These are phyloP conservation scores for Sclerurus mexicanus DNA, from an alignment of 2,113 vertebrate species.

Conservation along the genomic window DNA sequence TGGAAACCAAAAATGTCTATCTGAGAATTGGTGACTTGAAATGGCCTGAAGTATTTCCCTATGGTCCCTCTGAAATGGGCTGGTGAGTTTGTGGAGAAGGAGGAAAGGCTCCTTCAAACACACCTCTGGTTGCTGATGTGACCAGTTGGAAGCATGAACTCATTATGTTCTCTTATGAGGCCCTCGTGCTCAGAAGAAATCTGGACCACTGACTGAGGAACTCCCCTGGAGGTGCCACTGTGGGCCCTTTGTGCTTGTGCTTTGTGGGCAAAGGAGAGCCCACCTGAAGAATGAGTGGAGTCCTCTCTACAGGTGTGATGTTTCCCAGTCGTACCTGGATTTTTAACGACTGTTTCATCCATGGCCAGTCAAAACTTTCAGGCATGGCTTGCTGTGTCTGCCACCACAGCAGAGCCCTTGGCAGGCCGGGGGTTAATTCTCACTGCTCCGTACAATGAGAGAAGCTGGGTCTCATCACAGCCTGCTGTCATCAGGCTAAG, in stretches of 20 bases:
- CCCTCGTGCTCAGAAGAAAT: background rate
- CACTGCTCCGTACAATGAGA: background rate
- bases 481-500: background rate
- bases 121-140: background rate
- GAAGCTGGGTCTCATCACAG: background rate
- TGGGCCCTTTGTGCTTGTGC: background rate
- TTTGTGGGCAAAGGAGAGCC: background rate
- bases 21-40: background rate
- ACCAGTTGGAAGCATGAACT: background rate
- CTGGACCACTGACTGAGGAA: background rate
- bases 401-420: background rate
- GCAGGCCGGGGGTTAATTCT: conserved; percentile 12
- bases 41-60: background rate
- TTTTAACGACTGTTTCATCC: background rate
- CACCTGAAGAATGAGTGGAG: background rate
- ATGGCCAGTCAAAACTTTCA: background rate
- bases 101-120: background rate
- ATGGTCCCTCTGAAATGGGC: background rate
- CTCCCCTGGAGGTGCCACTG: background rate
- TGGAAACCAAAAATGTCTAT: background rate
- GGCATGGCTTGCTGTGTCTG: background rate
- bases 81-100: background rate
- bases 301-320: background rate
- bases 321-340: background rate
- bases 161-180: background rate